Conservation (phyloP, 1,140 invertebrate genomes). For the Rhopalosiphum maidis region DNA sequence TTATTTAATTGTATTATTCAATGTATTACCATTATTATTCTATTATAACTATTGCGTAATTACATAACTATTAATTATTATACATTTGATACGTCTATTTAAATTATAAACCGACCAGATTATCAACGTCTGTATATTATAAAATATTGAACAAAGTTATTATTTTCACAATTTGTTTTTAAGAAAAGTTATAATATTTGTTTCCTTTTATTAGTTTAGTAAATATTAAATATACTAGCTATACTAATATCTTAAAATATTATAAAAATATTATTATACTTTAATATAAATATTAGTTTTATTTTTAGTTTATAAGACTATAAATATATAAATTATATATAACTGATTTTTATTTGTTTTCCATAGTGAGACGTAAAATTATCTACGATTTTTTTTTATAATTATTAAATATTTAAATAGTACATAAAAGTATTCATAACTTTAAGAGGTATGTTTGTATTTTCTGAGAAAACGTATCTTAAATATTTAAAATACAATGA, state of each 20-base stretch:
- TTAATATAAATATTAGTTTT: neutral
- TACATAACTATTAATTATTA: neutral
- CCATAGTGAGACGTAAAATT: neutral
- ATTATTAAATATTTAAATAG: neutral
- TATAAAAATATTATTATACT: neutral
- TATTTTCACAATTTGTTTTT: neutral
- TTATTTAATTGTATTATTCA: neutral
- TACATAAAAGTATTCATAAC: neutral
- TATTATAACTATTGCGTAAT: neutral
- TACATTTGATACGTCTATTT: neutral
- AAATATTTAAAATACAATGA: neutral
- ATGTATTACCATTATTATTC: neutral
- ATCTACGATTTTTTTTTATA: neutral
- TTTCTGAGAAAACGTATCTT: neutral
- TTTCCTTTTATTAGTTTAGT: neutral
- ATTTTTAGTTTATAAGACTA: neutral
- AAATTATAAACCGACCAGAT: neutral
- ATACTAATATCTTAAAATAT: neutral
- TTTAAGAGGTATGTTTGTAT: neutral
- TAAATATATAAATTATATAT: neutral
- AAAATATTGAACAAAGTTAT: neutral
- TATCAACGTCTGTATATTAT: neutral
- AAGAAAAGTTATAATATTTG: neutral
- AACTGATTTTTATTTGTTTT: neutral
- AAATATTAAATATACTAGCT: neutral